These are phyloP conservation scores for Bellardia bayeri DNA, from an alignment of 2,888 invertebrate species.

Conservation along the genomic window DNA sequence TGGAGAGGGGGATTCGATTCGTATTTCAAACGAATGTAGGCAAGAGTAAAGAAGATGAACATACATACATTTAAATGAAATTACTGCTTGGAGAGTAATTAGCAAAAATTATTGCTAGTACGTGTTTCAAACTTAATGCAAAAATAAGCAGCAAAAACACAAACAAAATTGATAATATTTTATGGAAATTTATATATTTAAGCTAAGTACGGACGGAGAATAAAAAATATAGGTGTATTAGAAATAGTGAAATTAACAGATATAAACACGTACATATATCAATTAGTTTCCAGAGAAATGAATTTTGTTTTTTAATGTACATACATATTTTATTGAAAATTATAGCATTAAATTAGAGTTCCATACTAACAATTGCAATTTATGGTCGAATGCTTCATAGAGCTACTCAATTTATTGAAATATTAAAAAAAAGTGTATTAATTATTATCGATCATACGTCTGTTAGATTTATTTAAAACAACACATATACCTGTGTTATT, in stretches of 20 bases:
- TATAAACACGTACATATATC: neutral
- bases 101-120: constrained; percentile 81
- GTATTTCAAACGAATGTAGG: neutral
- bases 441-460: neutral
- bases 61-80: constrained; percentile 79
- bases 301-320: neutral
- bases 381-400: no score
- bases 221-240: no score
- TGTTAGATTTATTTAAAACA: no score
- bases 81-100: constrained; percentile 81
- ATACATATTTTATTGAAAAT: neutral
- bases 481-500: no score
- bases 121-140: constrained; percentile 76
- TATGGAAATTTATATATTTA: neutral
- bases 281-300: constrained; percentile 8
- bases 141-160: neutral
- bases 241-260: constrained; percentile 5
- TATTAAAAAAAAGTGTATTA: neutral
- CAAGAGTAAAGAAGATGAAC: constrained; percentile 60
- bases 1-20: neutral
- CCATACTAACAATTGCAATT: no score
- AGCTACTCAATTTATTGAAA: no score
- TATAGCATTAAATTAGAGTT: no score
- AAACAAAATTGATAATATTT: constrained; percentile 1
- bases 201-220: neutral